Evolutionary conservation across 2,888 invertebrate genomes (phyloP), one percentile per base, ranked within the genome.

Genomic region (Petrolisthes manimaculis): DNA sequence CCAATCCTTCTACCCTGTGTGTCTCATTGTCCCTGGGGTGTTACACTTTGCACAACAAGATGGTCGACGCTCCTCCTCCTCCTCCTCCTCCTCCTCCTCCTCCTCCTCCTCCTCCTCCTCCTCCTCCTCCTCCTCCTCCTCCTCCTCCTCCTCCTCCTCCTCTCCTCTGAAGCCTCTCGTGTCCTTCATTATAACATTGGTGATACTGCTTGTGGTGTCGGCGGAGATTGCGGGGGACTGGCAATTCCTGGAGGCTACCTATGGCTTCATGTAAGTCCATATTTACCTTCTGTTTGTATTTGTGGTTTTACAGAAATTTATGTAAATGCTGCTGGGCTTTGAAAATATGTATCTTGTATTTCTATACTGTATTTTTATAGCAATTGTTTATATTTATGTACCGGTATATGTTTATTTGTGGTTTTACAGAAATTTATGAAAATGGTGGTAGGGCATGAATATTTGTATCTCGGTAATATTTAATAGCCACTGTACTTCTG

Each of bases 201-300:
- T 93, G 61, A 92, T 96, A 5, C 93, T 96, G 91, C 94, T 94
- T 90, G 92, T 94, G 24, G 96, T 96, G 6, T 96, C 95, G 94
- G 93, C 94, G 93, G 91, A 96, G 94, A 93, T 93, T 95, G 91
- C 95, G 84, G 92, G 92, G 14, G 93, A 93, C 18, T 93, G 93
- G 93, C 92, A 92, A 77, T 94, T 94, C 91, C 90, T 94, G 18
- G 92, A 95, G 92, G 95, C 96, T 78, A 96, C 96, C 0, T 96
- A 96, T 93, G 96, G 96, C 88, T 97, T 96, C 92, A 96, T 97
- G 96, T 97, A 94, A 95, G 96, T 94, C 55, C n/a, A n/a, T n/a
- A n/a, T 67, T 85, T 77, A 86, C 82, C 55, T 12, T 37, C 4
- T 37, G 4, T 77, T 77, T 37, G 14, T 5, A 21, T 77, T 12